Evolutionary conservation across 2,888 invertebrate genomes (phyloP).

Genomic region (Drosophila nr. medialis): DNA sequence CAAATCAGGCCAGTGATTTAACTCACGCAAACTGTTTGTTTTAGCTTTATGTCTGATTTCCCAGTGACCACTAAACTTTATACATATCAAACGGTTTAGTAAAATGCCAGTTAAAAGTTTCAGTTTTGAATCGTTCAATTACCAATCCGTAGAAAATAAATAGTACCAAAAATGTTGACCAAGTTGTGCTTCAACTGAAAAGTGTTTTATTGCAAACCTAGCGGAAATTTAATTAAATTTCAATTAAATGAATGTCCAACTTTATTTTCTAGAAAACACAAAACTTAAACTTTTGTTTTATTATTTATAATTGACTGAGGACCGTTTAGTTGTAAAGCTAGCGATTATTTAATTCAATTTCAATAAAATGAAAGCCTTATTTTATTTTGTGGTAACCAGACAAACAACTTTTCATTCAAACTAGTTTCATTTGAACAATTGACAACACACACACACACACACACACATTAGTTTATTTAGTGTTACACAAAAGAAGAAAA

Average conservation of each 20-base stretch:
- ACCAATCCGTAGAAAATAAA: background rate
- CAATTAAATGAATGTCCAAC: background rate
- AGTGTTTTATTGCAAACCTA: background rate
- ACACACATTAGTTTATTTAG: constrained; percentile 4
- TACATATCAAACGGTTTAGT: background rate
- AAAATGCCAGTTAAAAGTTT: background rate
- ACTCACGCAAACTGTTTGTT: constrained; percentile 7
- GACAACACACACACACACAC: constrained; percentile 10
- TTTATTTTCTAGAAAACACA: background rate
- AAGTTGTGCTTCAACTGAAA: background rate
- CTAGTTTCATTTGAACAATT: constrained; percentile 12
- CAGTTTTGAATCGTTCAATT: background rate
- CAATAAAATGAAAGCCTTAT: background rate
- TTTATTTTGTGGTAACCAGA: background rate
- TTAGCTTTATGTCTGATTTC: background rate
- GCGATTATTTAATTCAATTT: background rate
- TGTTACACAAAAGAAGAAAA: background rate
- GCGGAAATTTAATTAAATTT: background rate
- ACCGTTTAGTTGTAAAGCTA: background rate
- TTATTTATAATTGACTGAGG: background rate
- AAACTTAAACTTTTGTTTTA: background rate
- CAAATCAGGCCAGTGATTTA: constrained; percentile 40
- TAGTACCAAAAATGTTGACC: background rate
- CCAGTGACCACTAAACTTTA: background rate
- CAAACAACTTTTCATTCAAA: background rate